Conservation (phyloP, 2,888 invertebrate species). For the Stratiomys singularior region DNA sequence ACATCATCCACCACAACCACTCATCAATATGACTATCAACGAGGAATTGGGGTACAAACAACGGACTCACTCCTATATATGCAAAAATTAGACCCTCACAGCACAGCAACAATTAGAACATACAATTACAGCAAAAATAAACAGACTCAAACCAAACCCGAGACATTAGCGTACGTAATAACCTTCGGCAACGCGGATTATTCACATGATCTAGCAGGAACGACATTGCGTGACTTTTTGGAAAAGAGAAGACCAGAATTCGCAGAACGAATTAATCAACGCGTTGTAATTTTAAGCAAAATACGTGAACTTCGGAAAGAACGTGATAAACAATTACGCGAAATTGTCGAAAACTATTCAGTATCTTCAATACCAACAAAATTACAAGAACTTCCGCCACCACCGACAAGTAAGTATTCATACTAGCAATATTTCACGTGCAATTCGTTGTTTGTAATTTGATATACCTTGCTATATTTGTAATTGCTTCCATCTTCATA, state of each 20-base stretch:
- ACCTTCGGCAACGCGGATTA: slow-evolving; percentile 57
- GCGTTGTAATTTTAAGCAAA: slow-evolving; percentile 60
- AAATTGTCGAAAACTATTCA: slow-evolving; percentile 59
- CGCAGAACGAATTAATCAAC: slow-evolving; percentile 67
- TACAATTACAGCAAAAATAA: slow-evolving; percentile 48
- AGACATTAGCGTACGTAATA: slow-evolving; percentile 61
- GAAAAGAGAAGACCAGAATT: slow-evolving; percentile 77
- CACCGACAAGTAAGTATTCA: slow-evolving; percentile 61
- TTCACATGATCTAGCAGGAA: slow-evolving; percentile 59
- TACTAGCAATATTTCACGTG: too few relatives aligned
- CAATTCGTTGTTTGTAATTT: too few relatives aligned
- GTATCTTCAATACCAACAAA: slow-evolving; percentile 58
- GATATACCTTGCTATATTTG: too few relatives aligned
- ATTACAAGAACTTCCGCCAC: slow-evolving; percentile 61
- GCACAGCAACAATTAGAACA: slow-evolving; percentile 14
- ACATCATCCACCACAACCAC: slow-evolving; percentile 60
- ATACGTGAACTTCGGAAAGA: slow-evolving; percentile 59
- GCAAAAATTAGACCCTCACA: slow-evolving; percentile 55
- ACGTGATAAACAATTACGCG: slow-evolving; percentile 59
- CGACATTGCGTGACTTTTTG: slow-evolving; percentile 76
- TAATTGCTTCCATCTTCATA: too few relatives aligned
- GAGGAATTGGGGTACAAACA: slow-evolving; percentile 57
- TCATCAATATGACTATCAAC: slow-evolving; percentile 62
- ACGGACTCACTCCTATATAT: slow-evolving; percentile 56
- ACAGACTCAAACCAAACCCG: slow-evolving; percentile 60